A percentile compares a stretch with the other conserved stretches of the same genome.
Conservation (phyloP, 2,113 vertebrate species). For the Cynoglossus semilaevis region DNA sequence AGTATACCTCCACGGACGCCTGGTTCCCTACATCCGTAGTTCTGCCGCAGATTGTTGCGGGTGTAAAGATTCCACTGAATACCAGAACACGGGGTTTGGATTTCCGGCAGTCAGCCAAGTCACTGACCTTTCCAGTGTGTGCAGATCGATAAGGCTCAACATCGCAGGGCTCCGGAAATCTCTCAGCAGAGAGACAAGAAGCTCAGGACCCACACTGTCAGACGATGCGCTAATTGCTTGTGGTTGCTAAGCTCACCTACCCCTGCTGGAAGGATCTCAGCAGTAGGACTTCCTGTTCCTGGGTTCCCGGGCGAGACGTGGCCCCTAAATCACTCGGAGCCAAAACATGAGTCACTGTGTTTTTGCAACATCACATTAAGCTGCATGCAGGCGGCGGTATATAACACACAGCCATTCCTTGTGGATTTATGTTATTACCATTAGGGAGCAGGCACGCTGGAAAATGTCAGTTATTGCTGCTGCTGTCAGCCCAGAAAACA, state of each 20-base stretch:
- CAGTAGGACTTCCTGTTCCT: constrained; percentile 11
- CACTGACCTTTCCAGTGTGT: constrained; percentile 69
- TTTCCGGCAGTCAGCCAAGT: constrained; percentile 49
- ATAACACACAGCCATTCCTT: too few relatives aligned
- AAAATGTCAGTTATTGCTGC: too few relatives aligned
- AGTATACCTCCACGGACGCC: too few relatives aligned
- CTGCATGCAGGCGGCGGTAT: background rate
- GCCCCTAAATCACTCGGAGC: constrained; percentile 7
- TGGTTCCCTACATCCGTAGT: background rate
- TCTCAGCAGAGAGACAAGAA: constrained; percentile 59
- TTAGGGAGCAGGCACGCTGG: too few relatives aligned
- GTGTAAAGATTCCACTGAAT: constrained; percentile 34
- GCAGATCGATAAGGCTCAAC: constrained; percentile 69
- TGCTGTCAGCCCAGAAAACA: too few relatives aligned
- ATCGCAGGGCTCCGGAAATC: constrained; percentile 69
- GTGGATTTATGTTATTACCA: too few relatives aligned
- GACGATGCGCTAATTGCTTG: constrained; percentile 71
- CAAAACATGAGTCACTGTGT: background rate
- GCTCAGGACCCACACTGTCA: constrained; percentile 63
- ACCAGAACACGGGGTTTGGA: constrained; percentile 28
- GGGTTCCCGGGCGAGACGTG: constrained; percentile 10
- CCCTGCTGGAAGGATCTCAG: constrained; percentile 42
- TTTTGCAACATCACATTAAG: constrained; percentile 7
- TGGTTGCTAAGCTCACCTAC: constrained; percentile 49
- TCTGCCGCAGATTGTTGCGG: constrained; percentile 22